Percentiles rank a stretch among this genome's conserved stretches.
These are phyloP conservation scores for Prenolepis imparis DNA, from an alignment of 2,888 invertebrate genomes.

Conservation along the genomic window DNA sequence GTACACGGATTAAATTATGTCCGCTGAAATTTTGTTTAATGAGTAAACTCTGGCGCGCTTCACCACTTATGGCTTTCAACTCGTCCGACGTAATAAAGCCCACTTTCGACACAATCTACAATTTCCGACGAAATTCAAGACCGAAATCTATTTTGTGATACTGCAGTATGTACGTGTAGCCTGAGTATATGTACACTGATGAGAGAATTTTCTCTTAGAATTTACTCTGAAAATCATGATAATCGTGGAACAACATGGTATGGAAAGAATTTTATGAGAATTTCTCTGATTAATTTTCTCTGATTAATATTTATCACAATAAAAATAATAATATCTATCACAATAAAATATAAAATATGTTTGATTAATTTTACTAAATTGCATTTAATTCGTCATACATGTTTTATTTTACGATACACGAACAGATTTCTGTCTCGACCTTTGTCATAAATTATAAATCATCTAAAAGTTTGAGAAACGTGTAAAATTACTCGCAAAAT, in stretches of 20 bases:
- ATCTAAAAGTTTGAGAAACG: neutral
- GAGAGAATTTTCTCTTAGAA: too few relatives aligned
- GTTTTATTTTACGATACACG: neutral
- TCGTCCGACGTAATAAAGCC: neutral
- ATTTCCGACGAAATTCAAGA: neutral
- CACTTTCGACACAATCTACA: neutral
- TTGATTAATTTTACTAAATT: too few relatives aligned
- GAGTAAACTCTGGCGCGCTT: neutral
- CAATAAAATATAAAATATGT: too few relatives aligned
- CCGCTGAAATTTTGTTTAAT: conserved; percentile 26
- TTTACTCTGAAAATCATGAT: too few relatives aligned
- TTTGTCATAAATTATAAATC: neutral
- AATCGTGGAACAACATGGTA: too few relatives aligned
- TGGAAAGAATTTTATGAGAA: too few relatives aligned
- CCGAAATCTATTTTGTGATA: neutral
- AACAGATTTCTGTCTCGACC: neutral
- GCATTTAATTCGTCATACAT: neutral
- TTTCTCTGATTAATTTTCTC: too few relatives aligned
- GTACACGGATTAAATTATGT: neutral
- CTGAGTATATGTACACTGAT: too few relatives aligned
- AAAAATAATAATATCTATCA: too few relatives aligned
- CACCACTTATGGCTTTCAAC: neutral
- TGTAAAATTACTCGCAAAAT: neutral
- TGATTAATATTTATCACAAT: too few relatives aligned
- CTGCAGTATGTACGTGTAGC: too few relatives aligned